These are phyloP conservation scores for Trachemys scripta DNA, from an alignment of 2,113 vertebrate species.

Conservation along the genomic window DNA sequence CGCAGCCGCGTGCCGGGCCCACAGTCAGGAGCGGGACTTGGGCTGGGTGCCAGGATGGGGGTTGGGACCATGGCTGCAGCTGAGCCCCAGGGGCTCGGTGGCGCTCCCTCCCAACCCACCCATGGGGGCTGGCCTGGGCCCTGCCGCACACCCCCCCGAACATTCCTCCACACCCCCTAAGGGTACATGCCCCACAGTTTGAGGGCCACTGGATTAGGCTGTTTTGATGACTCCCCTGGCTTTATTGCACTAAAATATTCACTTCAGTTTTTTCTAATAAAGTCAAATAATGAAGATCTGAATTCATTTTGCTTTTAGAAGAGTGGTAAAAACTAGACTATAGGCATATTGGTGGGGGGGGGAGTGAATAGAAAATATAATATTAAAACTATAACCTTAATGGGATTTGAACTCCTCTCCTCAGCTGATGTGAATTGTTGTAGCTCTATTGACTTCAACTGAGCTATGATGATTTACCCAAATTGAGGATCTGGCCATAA, in stretches of 20 bases:
- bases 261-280: not conserved
- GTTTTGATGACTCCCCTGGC: not conserved
- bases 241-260: not conserved
- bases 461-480: not conserved
- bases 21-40: no score
- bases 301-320: not conserved
- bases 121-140: no score
- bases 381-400: not conserved
- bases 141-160: no score
- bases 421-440: not conserved
- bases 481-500: not conserved
- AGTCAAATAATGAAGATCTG: not conserved
- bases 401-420: not conserved
- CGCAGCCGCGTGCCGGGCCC: no score
- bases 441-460: not conserved
- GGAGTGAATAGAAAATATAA: not conserved
- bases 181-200: no score
- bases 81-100: no score
- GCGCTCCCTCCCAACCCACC: no score
- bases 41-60: no score
- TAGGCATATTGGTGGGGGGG: fast-evolving
- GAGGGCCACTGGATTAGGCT: not conserved
- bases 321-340: not conserved
- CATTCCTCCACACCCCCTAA: no score
- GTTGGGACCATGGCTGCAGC: no score